Conservation (phyloP, 2,797 vertebrate genomes). For the Centropyge bicolor region DNA sequence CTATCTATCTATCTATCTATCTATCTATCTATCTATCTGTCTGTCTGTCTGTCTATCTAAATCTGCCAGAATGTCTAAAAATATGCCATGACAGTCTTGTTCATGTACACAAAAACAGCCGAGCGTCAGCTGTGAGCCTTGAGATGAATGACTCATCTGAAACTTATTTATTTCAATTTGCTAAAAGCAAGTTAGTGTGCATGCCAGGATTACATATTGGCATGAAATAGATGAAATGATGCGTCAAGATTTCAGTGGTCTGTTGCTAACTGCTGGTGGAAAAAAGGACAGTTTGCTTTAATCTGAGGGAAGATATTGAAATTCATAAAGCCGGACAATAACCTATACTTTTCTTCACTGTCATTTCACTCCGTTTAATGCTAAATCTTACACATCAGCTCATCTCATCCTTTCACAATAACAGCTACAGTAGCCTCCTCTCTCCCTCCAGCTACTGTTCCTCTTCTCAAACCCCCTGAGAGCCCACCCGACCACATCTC, state of each 20-base stretch:
- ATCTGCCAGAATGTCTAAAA: conserved; percentile 19
- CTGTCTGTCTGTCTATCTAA: conserved; percentile 5
- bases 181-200: conserved; percentile 16
- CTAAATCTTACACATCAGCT: conserved; percentile 10
- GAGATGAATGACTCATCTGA: conserved; percentile 56
- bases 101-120: conserved; percentile 40
- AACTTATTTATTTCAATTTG: conserved; percentile 48
- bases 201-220: conserved; percentile 41
- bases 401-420: conserved; percentile 45
- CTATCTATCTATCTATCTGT: conserved; percentile 17
- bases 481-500: conserved; percentile 65
- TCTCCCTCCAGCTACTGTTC: conserved; percentile 19
- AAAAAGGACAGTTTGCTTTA: neutral
- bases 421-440: conserved; percentile 45
- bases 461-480: conserved; percentile 59
- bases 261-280: conserved; percentile 1
- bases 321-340: neutral
- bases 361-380: conserved; percentile 3
- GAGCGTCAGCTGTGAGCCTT: conserved; percentile 49
- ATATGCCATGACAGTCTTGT: conserved; percentile 14
- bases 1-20: conserved; percentile 14
- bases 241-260: conserved; percentile 15
- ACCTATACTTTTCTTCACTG: neutral
- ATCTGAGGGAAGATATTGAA: neutral
- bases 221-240: conserved; percentile 15